Evolutionary conservation across 2,888 invertebrate genomes (phyloP), one percentile per base, ranked within the genome.

Genomic region (Cinara cedri): DNA sequence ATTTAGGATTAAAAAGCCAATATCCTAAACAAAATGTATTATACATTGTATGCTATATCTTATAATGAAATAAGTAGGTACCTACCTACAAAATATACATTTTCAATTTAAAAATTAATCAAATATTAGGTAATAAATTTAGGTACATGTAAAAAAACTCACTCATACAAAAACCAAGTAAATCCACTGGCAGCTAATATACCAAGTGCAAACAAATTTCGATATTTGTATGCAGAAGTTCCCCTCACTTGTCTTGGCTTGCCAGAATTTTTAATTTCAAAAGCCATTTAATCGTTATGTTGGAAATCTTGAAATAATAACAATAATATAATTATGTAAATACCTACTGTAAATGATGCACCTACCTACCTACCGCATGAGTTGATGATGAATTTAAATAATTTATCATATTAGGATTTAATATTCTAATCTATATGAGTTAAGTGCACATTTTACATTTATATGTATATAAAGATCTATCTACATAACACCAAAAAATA

Each of bases 241-340:
- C 81, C 81, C 51, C 81, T 72, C 21, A 74, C 74, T 81, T 74
- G 72, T 75, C 81, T 81, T 57, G 81, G 81, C 16, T 81, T 81
- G 14, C 78, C 70, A 51, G 68, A 24, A 24, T 57, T 70, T 78
- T 70, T 78, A 70, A 6, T 78, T 78, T 78, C 78, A 49, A 70
- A 60, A 16, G 70, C 78, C 78, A 78, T 78, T 76, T 68, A 76
- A 16, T 9, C 21, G 9, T 9, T 34, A 21, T 2, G 19, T 68
- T 46, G 19, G 3, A 57, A 49, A 70, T 78, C 78, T 78, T 78
- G 3, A 66, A 76, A 76, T 51, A 70, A 75, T 60, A 66, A 66
- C 10, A 75, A 68, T 51, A 62, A 68, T 16, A 66, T 24, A 46
- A 74, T 63, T 34, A 51, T 49, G 19, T 49, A n/a, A n/a, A n/a